phyloP scores from a whole-genome alignment of 2,113 vertebrate genomes.

The Gymnobelideus leadbeateri region DNA sequence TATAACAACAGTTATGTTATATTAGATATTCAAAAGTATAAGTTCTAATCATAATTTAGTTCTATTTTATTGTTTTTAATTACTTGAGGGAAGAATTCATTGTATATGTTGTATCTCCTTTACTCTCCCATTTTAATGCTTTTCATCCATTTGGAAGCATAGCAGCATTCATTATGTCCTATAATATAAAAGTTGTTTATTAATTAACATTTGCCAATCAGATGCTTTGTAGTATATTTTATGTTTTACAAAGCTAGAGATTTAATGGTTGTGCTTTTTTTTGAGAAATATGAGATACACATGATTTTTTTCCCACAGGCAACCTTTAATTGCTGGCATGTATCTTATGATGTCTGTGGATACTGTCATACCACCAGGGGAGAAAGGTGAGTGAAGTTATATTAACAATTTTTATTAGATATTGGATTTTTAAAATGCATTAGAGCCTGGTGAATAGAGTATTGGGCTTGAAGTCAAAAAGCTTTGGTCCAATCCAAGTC shows the following conservation, averaged over 20 bases:
- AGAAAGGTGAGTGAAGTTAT: constrained; percentile 87
- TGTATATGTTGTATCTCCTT: background rate
- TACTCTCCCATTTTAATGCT: constrained; percentile 11
- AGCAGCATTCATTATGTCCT: background rate
- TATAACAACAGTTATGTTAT: background rate
- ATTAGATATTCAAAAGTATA: background rate
- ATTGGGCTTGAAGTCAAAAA: background rate
- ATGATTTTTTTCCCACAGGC: constrained; percentile 85
- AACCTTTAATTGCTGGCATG: constrained; percentile 97
- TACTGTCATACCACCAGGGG: constrained; percentile 93
- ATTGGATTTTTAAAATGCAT: background rate
- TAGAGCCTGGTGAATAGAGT: background rate
- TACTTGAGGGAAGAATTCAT: background rate
- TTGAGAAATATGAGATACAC: constrained; percentile 57
- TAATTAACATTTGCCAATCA: background rate
- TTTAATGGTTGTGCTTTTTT: background rate
- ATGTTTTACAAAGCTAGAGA: constrained; percentile 7
- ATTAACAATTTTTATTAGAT: constrained; percentile 6
- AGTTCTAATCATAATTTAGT: background rate
- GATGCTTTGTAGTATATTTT: background rate
- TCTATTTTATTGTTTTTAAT: background rate
- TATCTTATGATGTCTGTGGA: constrained; percentile 96
- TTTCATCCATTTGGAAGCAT: background rate
- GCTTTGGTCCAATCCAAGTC: background rate
- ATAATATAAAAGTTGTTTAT: background rate